phyloP scores from a whole-genome alignment of 2,888 invertebrate species.

The Bimastos eiseni region DNA sequence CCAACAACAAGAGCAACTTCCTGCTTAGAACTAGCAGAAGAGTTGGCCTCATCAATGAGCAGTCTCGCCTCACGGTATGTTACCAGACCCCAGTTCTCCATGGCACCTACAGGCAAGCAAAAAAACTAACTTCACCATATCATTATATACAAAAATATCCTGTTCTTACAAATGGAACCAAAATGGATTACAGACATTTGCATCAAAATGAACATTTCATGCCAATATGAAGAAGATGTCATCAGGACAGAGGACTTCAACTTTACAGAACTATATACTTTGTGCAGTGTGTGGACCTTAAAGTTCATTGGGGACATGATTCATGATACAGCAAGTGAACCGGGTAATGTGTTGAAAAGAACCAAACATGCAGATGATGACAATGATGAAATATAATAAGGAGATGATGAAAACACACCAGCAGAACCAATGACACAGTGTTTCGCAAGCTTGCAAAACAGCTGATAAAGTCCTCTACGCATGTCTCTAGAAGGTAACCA shows the following conservation, averaged over 20 bases:
- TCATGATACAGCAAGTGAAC: too few relatives aligned
- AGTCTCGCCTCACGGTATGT: conserved; percentile 90
- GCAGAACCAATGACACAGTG: too few relatives aligned
- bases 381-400: too few relatives aligned
- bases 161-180: not conserved
- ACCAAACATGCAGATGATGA: too few relatives aligned
- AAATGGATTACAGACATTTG: not conserved
- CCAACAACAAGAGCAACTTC: conserved; percentile 72
- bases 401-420: too few relatives aligned
- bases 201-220: not conserved
- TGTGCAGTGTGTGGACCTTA: too few relatives aligned
- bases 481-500: too few relatives aligned
- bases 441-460: too few relatives aligned
- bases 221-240: not conserved
- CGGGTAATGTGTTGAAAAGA: too few relatives aligned
- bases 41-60: conserved; percentile 85
- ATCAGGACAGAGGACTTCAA: not conserved
- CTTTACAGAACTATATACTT: too few relatives aligned
- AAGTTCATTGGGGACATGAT: too few relatives aligned
- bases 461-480: too few relatives aligned
- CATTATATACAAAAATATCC: not conserved
- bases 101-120: conserved; percentile 70
- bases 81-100: conserved; percentile 97
- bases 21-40: conserved; percentile 71
- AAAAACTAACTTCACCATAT: not conserved